These are phyloP conservation scores for Phocides pigmalion DNA, from an alignment of 1,140 invertebrate species.

Conservation along the genomic window DNA sequence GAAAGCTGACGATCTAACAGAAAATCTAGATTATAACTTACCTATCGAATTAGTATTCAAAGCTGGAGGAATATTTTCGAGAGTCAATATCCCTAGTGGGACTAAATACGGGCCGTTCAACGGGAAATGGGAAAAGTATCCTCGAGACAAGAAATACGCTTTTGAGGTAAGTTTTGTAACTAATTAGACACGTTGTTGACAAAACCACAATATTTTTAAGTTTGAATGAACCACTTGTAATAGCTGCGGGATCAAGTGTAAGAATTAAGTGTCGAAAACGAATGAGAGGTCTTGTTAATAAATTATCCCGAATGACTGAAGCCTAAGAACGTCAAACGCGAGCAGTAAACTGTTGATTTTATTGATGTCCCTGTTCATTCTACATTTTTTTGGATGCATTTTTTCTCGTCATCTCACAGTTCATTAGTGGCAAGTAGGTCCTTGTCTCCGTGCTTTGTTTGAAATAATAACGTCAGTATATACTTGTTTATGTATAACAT, in stretches of 20 bases:
- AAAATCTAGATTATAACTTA: conserved; percentile 54
- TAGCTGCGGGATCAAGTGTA: conserved; percentile 49
- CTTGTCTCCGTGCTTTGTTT: conserved; percentile 9
- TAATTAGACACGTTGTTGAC: conserved; percentile 35
- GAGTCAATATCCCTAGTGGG: conserved; percentile 83
- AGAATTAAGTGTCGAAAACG: conserved; percentile 58
- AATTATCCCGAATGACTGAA: conserved; percentile 63
- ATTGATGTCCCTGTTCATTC: conserved; percentile 61
- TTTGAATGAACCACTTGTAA: conserved; percentile 63
- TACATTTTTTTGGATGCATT: conserved; percentile 29
- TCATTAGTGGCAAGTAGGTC: conserved; percentile 31
- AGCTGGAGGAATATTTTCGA: conserved; percentile 84
- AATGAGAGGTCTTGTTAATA: conserved; percentile 58
- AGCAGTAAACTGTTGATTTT: conserved; percentile 74
- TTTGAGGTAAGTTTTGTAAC: conserved; percentile 88
- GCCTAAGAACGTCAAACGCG: conserved; percentile 52
- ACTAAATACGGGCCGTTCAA: conserved; percentile 89
- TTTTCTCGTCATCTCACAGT: conserved; percentile 37
- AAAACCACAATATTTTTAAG: conserved; percentile 34
- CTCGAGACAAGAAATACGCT: conserved; percentile 86
- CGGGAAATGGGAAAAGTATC: conserved; percentile 87
- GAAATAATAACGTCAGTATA: neutral
- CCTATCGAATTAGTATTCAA: conserved; percentile 79
- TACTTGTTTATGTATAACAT: neutral
- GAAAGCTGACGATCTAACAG: conserved; percentile 50